Percentiles rank a stretch among this genome's conserved stretches.
These are phyloP conservation scores for Prionace glauca DNA, from an alignment of 2,797 vertebrate species.

Conservation along the genomic window DNA sequence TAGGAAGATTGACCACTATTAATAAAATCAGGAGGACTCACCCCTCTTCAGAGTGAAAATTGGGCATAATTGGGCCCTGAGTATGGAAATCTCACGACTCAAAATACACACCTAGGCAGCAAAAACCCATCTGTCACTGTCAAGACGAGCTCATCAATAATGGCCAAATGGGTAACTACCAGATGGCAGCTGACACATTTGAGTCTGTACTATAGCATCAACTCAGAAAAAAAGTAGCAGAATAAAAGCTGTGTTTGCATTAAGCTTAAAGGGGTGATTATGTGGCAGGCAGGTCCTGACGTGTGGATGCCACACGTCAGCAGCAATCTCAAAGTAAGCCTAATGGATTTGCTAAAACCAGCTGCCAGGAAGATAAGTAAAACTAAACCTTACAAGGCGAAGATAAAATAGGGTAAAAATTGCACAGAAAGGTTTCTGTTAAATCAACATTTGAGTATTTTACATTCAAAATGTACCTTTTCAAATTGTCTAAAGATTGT, in stretches of 20 bases:
- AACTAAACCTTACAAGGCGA: not conserved
- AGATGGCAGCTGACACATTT: not conserved
- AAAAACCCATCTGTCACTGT: not conserved
- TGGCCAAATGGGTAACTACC: not conserved
- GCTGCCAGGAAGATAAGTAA: not conserved
- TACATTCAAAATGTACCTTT: not conserved
- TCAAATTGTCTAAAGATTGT: not conserved
- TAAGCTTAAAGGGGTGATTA: slow-evolving; percentile 19
- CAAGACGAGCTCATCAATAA: not conserved
- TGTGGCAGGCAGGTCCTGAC: not conserved
- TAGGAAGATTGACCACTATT: not conserved
- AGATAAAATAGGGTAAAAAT: not conserved
- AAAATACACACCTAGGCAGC: not conserved
- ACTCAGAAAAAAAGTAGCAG: not conserved
- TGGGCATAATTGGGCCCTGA: not conserved
- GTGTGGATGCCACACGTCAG: not conserved
- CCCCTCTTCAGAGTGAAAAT: not conserved
- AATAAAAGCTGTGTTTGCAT: not conserved
- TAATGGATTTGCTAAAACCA: slow-evolving; percentile 14
- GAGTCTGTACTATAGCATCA: not conserved
- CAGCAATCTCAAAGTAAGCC: not conserved
- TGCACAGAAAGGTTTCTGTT: not conserved
- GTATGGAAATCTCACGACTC: not conserved
- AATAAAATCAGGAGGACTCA: not conserved
- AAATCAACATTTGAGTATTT: not conserved